These are phyloP conservation scores for Thaumetopoea pityocampa DNA, from an alignment of 1,140 invertebrate species.

Conservation along the genomic window DNA sequence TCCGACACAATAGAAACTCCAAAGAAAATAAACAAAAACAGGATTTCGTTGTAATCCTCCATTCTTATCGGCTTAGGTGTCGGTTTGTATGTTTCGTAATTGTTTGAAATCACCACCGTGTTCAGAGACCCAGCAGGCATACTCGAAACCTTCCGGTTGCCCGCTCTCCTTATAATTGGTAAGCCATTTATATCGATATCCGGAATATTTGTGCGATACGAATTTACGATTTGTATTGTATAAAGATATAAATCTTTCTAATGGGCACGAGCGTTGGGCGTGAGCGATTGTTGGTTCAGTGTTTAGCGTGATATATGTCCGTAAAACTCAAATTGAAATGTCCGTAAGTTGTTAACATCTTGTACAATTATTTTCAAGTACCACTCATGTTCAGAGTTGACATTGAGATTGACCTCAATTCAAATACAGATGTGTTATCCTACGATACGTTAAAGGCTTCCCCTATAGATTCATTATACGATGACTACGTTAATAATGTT, in stretches of 20 bases:
- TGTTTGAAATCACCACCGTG: constrained; percentile 54
- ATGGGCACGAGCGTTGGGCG: constrained; percentile 58
- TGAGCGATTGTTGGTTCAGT: constrained; percentile 41
- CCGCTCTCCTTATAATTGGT: constrained; percentile 54
- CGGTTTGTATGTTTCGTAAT: constrained; percentile 52
- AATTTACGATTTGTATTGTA: constrained; percentile 62
- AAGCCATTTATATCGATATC: constrained; percentile 63
- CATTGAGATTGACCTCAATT: too few relatives aligned
- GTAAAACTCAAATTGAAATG: constrained; percentile 27
- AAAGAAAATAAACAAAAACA: constrained; percentile 74
- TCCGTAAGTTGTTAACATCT: constrained; percentile 17
- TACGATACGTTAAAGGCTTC: constrained; percentile 31
- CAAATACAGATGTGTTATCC: constrained; percentile 8
- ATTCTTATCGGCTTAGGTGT: constrained; percentile 57
- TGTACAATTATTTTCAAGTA: too few relatives aligned
- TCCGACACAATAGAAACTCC: constrained; percentile 45
- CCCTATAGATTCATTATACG: too few relatives aligned
- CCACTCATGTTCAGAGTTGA: too few relatives aligned
- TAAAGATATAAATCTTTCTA: constrained; percentile 59
- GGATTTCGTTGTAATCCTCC: constrained; percentile 65
- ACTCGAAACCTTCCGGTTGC: constrained; percentile 67
- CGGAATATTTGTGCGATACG: constrained; percentile 50
- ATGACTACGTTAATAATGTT: constrained; percentile 43
- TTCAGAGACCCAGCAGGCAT: constrained; percentile 59
- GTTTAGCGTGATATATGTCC: constrained; percentile 38